Evolutionary conservation across 2,797 vertebrate species (phyloP).

Genomic region (Myotis pilosus): DNA sequence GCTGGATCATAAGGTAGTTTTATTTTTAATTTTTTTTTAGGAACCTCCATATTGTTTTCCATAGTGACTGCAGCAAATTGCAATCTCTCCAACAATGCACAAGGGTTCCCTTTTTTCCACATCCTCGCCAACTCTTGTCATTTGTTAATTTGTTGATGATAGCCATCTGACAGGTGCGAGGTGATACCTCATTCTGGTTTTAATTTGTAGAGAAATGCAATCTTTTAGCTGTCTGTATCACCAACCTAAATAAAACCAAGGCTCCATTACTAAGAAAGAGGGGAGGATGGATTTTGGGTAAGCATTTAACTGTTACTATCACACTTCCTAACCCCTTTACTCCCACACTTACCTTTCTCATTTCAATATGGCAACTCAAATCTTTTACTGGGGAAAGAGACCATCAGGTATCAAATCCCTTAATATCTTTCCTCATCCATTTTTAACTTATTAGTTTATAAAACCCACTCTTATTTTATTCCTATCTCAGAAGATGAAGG

Average conservation of each 20-base stretch:
- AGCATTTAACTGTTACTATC: background rate
- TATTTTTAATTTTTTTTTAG: background rate
- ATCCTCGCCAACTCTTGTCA: background rate
- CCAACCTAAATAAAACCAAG: background rate
- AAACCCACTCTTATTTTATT: background rate
- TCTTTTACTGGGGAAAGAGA: background rate
- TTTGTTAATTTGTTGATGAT: background rate
- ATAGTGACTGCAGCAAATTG: background rate
- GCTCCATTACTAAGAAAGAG: background rate
- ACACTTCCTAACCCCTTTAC: background rate
- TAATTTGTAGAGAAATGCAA: background rate
- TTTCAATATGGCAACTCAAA: background rate
- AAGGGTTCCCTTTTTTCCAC: background rate
- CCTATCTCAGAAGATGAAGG: background rate
- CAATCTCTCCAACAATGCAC: background rate
- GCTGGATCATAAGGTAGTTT: background rate
- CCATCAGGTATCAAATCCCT: background rate
- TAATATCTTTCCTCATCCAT: background rate
- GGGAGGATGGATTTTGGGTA: background rate
- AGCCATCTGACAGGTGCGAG: background rate
- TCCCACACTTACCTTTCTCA: background rate
- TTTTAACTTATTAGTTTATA: background rate
- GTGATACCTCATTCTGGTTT: background rate
- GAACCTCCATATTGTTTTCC: background rate
- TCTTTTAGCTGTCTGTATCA: background rate